Conservation (phyloP, 2,888 invertebrate genomes). For the Pterostichus madidus region DNA sequence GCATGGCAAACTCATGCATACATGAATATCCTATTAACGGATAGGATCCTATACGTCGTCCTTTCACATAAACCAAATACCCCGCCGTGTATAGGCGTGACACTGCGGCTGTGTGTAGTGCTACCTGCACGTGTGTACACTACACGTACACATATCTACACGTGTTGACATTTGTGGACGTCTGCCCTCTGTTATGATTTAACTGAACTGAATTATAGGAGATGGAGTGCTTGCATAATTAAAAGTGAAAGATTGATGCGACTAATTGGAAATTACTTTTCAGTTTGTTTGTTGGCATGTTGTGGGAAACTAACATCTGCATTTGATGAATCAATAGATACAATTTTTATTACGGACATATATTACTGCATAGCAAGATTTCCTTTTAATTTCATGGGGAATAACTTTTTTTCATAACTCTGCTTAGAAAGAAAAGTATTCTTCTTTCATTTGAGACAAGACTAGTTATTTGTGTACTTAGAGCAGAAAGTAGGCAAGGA, state of each 20-base stretch:
- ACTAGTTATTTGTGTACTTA: no score
- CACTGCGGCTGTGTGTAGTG: background rate
- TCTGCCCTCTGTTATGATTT: constrained; percentile 31
- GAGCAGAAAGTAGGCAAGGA: no score
- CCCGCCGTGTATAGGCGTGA: constrained; percentile 21
- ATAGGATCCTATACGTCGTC: constrained; percentile 58
- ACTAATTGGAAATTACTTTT: constrained; percentile 39
- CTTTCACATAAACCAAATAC: constrained; percentile 59
- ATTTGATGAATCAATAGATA: no score
- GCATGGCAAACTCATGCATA: constrained; percentile 71
- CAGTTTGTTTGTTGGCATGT: constrained; percentile 13
- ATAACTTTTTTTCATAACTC: no score
- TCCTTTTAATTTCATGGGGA: no score
- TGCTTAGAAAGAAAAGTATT: no score
- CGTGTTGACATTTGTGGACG: constrained; percentile 49
- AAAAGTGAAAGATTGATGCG: constrained; percentile 48
- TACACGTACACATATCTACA: background rate
- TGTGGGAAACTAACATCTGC: no score
- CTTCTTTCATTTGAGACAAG: no score
- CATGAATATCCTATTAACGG: constrained; percentile 72
- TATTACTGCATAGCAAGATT: no score
- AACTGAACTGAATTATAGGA: constrained; percentile 31
- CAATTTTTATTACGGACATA: no score
- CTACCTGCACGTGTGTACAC: background rate
- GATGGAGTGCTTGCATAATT: constrained; percentile 51